Evolutionary conservation across 2,888 invertebrate genomes (phyloP), one percentile per base, ranked within the genome.

Genomic region (Tortricodes alternella): DNA sequence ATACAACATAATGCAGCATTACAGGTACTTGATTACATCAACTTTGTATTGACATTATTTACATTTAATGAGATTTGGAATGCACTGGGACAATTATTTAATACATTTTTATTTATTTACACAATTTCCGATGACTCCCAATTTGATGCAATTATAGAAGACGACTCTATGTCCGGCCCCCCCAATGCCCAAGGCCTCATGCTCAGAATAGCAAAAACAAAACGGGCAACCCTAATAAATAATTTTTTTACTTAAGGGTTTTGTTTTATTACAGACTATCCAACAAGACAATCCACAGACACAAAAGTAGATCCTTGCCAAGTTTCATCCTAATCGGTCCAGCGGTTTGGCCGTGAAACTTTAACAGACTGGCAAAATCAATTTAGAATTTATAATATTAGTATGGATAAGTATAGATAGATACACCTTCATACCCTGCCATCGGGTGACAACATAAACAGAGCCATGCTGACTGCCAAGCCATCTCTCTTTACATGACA

Each of bases 1-100:
- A 23, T 48, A 58, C 19, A 56, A 56, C 9, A 37, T 37, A 9
- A 37, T 37, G 18, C 16, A 8, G 2, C 16, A 37, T 11, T 37
- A 37, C 16, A 37, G 37, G 37, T 37, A 8, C 16, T 9, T 16
- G 4, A 4, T 2, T 8, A 37, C 5, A 0, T 1, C 2, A 16
- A 5, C 15, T 37, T 6, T 5, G 32, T 32, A n/a, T 4, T 7
- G 7, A 6, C 5, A 15, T 15, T 13, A 34, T 35, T 13, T 1
- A 1, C 3, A 15, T 35, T 7, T 16, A 15, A 6, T 13, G 3
- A 7, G 4, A 3, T 8, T 3, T 37, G 18, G 8, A 37, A 16
- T 8, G 3, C 4, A 34, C 8, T 15, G 15, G 11, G 4, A 34
- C 13, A 34, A n/a, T 34, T 11, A 11, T 1, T 7, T 34, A 11